Base-by-base conservation (phyloP, 2,797 vertebrate genomes). In the Chloroceryle inda region DNA sequence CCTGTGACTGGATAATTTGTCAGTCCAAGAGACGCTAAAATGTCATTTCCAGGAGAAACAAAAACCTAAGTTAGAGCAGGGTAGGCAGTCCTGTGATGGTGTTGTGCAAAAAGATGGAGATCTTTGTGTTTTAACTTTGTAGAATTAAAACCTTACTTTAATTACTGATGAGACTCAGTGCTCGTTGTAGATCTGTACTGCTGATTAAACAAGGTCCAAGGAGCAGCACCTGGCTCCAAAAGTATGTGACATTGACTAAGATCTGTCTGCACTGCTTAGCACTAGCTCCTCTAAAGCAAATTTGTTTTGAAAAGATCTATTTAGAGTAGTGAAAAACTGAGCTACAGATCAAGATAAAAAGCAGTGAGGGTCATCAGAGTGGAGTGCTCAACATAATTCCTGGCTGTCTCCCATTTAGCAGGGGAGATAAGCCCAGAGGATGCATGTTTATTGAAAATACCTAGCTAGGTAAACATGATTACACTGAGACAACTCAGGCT, bases 311-410 rank as follows among this genome's bases (percentile, higher is more conserved):
- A n/a, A 31, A 44, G 6, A 79, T 13, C 27, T 50, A 10, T 35
- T 64, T 50, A 53, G 17, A 42, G 29, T 21, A 66, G 17, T 61
- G 40, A 5, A 67, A 74, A 74, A 77, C 15, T 20, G 49, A 71
- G 17, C 12, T 47, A 37, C 11, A 85, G 5, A 26, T 38, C 59
- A 59, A 64, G 33, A 31, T 20, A 22, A 55, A 84, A 69, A 50
- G 31, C 7, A 7, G 1, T 6, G 11, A 66, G 45, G 53, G 21
- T 45, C 35, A 5, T 13, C 5, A 6, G 18, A 31, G 40, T 55
- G 33, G 24, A 49, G 16, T 1, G 6, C 40, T 69, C 35, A 44
- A 5, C 33, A 33, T 15, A 6, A 0, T 2, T 1, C 9, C 35
- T 63, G 63, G 7, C 20, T 80, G 26, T 37, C 10, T 84, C 45